phyloP scores from a whole-genome alignment of 1,140 invertebrate genomes.

The Atta cephalotes region DNA sequence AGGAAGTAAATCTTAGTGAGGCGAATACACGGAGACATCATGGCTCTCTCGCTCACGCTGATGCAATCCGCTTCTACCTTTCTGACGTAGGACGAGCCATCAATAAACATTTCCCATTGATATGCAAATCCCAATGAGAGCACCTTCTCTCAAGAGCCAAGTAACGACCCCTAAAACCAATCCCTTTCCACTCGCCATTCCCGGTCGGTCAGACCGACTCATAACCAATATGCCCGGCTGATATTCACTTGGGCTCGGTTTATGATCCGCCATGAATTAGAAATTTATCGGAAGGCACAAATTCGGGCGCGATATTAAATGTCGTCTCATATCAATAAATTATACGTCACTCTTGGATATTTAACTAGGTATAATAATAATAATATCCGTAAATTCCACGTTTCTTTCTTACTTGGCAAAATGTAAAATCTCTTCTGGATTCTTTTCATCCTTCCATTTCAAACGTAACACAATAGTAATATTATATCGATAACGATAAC shows the following conservation, averaged over 20 bases:
- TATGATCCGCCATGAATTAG: constrained; percentile 68
- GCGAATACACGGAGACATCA: neutral
- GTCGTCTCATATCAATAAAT: constrained; percentile 6
- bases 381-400: constrained; percentile 6
- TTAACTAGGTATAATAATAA: constrained; percentile 27
- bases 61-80: constrained; percentile 6
- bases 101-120: constrained; percentile 76
- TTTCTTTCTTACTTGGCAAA: neutral
- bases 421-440: neutral
- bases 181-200: constrained; percentile 37
- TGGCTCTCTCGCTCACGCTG: neutral
- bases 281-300: constrained; percentile 64
- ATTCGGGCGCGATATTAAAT: constrained; percentile 50
- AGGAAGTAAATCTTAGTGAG: constrained; percentile 41
- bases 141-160: constrained; percentile 60
- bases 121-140: constrained; percentile 72
- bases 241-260: constrained; percentile 53
- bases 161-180: constrained; percentile 66
- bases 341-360: neutral
- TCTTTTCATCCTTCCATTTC: neutral
- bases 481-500: neutral
- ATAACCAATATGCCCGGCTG: constrained; percentile 42
- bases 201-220: constrained; percentile 6
- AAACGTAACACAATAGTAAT: neutral
- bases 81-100: constrained; percentile 61